These are phyloP conservation scores for Myiozetetes cayanensis DNA, from an alignment of 2,113 vertebrate genomes.

Conservation along the genomic window DNA sequence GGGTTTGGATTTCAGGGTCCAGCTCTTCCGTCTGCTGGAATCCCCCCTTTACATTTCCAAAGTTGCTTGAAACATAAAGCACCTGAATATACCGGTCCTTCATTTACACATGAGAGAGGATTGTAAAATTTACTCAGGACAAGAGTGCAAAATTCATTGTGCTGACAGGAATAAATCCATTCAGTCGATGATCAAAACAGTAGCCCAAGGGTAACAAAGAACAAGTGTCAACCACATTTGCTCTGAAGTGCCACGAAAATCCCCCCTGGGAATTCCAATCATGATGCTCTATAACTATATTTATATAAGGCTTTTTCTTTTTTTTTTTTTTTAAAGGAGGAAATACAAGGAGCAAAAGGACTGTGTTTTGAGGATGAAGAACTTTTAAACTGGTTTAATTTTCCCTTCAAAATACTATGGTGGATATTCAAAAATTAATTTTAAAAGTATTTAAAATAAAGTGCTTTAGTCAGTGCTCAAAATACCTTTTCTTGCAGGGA, in stretches of 20 bases:
- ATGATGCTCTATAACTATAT: slow-evolving; percentile 57
- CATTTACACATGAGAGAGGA: slow-evolving; percentile 29
- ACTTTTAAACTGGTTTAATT: neutral
- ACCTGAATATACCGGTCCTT: neutral
- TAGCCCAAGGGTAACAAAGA: slow-evolving; percentile 73
- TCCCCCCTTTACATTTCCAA: neutral
- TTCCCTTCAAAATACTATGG: neutral
- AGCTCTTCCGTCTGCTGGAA: neutral
- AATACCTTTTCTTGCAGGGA: neutral
- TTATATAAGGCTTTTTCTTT: neutral
- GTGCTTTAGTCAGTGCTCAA: neutral
- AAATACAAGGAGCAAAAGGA: neutral
- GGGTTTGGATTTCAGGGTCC: neutral
- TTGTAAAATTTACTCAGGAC: slow-evolving; percentile 33
- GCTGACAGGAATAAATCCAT: slow-evolving; percentile 66
- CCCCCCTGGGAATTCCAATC: slow-evolving; percentile 51
- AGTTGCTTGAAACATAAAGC: neutral
- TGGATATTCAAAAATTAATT: neutral
- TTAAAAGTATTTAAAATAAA: neutral
- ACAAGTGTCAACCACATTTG: slow-evolving; percentile 72
- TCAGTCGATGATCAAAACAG: slow-evolving; percentile 68
- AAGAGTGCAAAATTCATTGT: slow-evolving; percentile 53
- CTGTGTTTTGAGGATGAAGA: neutral
- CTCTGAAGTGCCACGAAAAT: slow-evolving; percentile 61
- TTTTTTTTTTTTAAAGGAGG: neutral